Base-by-base conservation (phyloP, 2,797 vertebrate genomes). In the Propithecus perrieri region DNA sequence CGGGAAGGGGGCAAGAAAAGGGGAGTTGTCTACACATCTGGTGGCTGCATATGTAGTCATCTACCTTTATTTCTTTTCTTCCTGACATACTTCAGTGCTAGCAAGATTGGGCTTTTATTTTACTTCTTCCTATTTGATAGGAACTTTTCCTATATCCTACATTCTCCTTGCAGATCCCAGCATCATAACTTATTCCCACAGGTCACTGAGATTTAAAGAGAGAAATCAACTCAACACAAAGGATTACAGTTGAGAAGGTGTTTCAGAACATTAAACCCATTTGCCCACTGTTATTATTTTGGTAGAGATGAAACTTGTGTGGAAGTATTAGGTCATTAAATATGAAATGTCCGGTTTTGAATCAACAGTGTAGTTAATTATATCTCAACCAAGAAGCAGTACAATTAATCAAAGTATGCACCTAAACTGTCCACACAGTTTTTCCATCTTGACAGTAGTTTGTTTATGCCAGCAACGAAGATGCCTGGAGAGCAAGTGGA, bases 1-100 rank as follows among this genome's bases (percentile, higher is more conserved):
- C 11, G 7, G 3, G 17, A 41, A 63, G 38, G 0, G 20, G 30
- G 13, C 1, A 33, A 4, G 28, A 8, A 13, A 4, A 17, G 35
- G 18, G 5, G 8, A 15, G 15, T 28, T 46, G 2, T 46, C 33
- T 26, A 1, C 24, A 22, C 3, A 8, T 22, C n/a, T n/a, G 22
- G 67, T 30, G 11, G 50, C 48, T 15, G 26, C 18, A 41, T 24
- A 43, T 0, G 7, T 2, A 0, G 30, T 13, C n/a, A 24, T 75
- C 30, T 48, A 28, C 13, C 3, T 75, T 53, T 30, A 17, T 9
- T 26, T 78, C 78, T 90, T 72, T 67, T 35, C 67, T 72, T 78
- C 53, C 53, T 57, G 41, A 33, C 80, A 20, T 22, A 28, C 26
- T 41, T 83, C 24, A 41, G 10, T 35, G 33, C 30, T 75, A n/a